A percentile compares a stretch with the other conserved stretches of the same genome.
Conservation (phyloP, 2,888 invertebrate genomes). For the Watsonalla binaria region DNA sequence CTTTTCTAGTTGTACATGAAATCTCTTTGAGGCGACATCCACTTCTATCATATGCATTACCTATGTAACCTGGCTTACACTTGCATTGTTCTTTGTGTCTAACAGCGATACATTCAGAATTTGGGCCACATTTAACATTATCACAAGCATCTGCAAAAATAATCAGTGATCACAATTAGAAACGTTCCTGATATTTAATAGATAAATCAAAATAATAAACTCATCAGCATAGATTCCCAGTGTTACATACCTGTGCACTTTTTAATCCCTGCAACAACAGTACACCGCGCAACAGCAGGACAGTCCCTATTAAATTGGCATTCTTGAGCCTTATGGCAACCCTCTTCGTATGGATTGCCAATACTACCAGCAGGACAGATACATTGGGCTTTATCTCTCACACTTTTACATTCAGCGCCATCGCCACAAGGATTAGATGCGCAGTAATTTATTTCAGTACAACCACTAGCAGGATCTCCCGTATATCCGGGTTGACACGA, state of each 20-base stretch:
- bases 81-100: constrained; percentile 88
- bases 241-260: constrained; percentile 84
- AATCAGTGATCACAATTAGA: not conserved
- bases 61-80: constrained; percentile 88
- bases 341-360: constrained; percentile 91
- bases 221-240: not conserved
- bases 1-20: constrained; percentile 83
- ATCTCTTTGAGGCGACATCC: constrained; percentile 89
- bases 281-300: constrained; percentile 87
- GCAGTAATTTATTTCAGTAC: constrained; percentile 88
- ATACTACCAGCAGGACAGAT: constrained; percentile 87
- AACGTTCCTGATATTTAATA: not conserved
- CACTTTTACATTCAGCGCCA: constrained; percentile 88
- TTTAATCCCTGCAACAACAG: constrained; percentile 82
- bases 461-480: constrained; percentile 86
- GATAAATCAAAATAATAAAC: not conserved
- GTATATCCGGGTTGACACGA: constrained; percentile 94
- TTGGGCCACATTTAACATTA: constrained; percentile 86
- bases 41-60: constrained; percentile 83
- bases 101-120: constrained; percentile 88
- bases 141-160: constrained; percentile 84
- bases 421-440: constrained; percentile 87
- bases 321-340: constrained; percentile 89
- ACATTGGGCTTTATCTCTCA: constrained; percentile 88
- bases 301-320: constrained; percentile 89